Percentiles rank a stretch among this genome's conserved stretches.
Evolutionary conservation across 2,888 invertebrate genomes (phyloP).

Genomic region (Apamea anceps): DNA sequence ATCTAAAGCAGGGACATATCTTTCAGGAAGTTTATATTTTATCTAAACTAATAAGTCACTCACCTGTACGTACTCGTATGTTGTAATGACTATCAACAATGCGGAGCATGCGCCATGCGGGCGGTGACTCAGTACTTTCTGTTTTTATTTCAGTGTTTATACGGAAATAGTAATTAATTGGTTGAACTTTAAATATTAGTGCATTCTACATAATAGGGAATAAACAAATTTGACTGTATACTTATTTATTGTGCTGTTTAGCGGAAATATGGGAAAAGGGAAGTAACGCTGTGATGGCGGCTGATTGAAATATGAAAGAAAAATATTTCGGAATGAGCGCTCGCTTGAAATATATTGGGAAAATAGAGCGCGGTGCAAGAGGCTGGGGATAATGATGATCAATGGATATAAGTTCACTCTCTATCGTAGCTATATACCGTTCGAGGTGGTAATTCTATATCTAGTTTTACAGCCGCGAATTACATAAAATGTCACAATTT

Average conservation of each 20-base stretch:
- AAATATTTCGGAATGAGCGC: neutral
- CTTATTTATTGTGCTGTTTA: neutral
- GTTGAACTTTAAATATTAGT: neutral
- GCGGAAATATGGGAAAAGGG: neutral
- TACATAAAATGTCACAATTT: neutral
- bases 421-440: neutral
- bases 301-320: neutral
- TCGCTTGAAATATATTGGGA: neutral
- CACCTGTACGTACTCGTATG: neutral
- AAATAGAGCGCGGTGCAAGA: neutral
- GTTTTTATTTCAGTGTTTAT: conserved; percentile 25
- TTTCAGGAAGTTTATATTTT: conserved; percentile 4
- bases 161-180: conserved; percentile 8
- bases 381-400: neutral
- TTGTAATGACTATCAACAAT: conserved; percentile 19
- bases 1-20: neutral
- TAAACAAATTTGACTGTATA: neutral
- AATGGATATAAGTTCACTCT: neutral
- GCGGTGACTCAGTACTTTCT: conserved; percentile 43
- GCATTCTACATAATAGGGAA: neutral
- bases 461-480: neutral
- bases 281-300: neutral
- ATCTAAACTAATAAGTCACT: neutral
- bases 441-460: neutral
- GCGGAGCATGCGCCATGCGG: conserved; percentile 46